phyloP scores from a whole-genome alignment of 2,888 invertebrate species.

The Nipponacmea schrenckii region DNA sequence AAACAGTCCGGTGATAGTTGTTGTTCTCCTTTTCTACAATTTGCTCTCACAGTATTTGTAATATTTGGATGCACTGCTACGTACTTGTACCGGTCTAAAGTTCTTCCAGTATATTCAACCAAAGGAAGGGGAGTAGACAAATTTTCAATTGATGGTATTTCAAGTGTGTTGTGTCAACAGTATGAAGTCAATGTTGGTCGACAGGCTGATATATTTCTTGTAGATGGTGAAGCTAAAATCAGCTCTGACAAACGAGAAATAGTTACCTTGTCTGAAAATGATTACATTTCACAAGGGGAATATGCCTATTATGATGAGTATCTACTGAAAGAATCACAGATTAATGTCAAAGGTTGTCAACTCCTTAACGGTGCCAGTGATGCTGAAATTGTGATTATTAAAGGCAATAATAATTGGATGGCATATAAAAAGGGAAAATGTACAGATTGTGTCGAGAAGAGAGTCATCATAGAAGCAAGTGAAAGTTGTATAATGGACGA shows the following conservation, averaged over 20 bases:
- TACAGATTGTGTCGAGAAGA: not conserved
- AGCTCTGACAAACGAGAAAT: not conserved
- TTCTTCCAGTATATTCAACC: too few relatives aligned
- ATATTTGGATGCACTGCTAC: too few relatives aligned
- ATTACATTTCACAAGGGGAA: not conserved
- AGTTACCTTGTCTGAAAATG: not conserved
- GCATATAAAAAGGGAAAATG: not conserved
- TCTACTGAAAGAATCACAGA: not conserved
- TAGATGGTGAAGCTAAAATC: not conserved
- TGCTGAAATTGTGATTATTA: not conserved
- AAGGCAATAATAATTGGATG: not conserved
- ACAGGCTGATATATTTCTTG: not conserved
- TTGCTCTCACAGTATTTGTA: too few relatives aligned
- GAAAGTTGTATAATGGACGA: not conserved
- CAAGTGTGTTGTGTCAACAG: not conserved
- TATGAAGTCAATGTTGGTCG: not conserved
- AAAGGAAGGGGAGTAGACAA: too few relatives aligned
- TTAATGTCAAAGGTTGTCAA: not conserved
- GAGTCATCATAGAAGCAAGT: not conserved
- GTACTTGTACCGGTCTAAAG: too few relatives aligned
- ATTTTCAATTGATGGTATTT: not conserved
- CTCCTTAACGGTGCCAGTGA: not conserved
- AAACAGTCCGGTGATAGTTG: too few relatives aligned
- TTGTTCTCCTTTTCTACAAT: too few relatives aligned
- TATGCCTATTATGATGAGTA: not conserved